Base-by-base conservation (phyloP, 2,113 vertebrate species). In the Lagopus leucura region DNA sequence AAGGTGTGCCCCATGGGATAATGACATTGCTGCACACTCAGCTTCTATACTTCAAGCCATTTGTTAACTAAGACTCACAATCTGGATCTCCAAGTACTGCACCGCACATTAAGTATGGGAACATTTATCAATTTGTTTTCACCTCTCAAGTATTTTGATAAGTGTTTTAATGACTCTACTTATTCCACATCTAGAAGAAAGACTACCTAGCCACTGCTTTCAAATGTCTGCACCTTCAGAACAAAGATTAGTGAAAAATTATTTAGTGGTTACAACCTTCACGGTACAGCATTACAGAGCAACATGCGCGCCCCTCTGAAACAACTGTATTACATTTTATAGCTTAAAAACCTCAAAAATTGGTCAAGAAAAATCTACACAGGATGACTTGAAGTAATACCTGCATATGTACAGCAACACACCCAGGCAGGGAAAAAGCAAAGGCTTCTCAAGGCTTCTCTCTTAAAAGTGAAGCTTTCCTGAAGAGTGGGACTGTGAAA, bases 51-150 rank as follows among this genome's bases (percentile, higher is more conserved):
- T 14, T 24, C 28, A 57, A 94, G 55, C 22, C 38, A 92, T 93
- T 96, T 95, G 47, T 94, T 90, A 94, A 58, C 40, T 14, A 22
- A 71, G 72, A 64, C 34, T 60, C 63, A 70, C n/a, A 80, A 74
- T 52, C 64, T 42, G 83, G 60, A 60, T 76, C 67, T 93, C 42
- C 61, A 93, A 74, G 10, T 40, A 48, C 18, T 76, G 63, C 50
- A 54, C 3, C 69, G 52, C 76, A 89, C 13, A 16, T 70, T 90
- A 84, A 92, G 74, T 40, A 55, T 24, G 67, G 19, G 6, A 67
- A 25, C 87, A 91, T 61, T 28, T 27, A 89, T 61, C 61, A 66
- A 28, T 52, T 89, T 54, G 27, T 55, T 83, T 88, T 79, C 19
- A 74, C 4, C 38, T 36, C 60, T 27, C 8, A 1, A 86, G 36